Conservation (phyloP, 1,140 invertebrate species). For the Magallana angulata region DNA sequence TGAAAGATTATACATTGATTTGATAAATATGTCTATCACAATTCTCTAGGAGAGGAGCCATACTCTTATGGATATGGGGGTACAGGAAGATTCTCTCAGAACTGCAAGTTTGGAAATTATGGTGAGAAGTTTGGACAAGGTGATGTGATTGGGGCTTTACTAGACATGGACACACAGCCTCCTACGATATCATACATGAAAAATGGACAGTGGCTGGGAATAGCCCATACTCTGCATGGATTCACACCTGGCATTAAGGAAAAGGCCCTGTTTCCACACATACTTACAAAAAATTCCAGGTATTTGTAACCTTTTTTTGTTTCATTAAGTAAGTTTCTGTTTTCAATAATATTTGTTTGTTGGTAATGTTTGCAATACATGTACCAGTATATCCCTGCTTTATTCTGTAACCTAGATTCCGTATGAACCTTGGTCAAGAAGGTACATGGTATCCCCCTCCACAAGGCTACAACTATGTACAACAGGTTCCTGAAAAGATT, state of each 20-base stretch:
- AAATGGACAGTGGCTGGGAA: constrained; percentile 89
- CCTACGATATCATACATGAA: constrained; percentile 88
- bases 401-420: constrained; percentile 82
- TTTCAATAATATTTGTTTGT: background rate
- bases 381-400: no score
- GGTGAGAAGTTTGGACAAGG: constrained; percentile 86
- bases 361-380: no score
- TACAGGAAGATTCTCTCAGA: constrained; percentile 88
- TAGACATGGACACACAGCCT: constrained; percentile 82
- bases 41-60: constrained; percentile 83
- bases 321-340: background rate
- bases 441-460: constrained; percentile 81
- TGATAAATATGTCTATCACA: no score
- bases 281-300: constrained; percentile 91
- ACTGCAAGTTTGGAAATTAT: constrained; percentile 89
- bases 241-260: constrained; percentile 79
- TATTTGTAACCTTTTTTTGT: constrained; percentile 23
- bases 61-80: constrained; percentile 93
- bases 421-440: constrained; percentile 91
- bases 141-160: constrained; percentile 89
- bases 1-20: no score
- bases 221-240: constrained; percentile 80
- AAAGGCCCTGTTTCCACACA: constrained; percentile 90
- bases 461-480: constrained; percentile 83
- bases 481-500: constrained; percentile 83